Percentiles rank a stretch among this genome's conserved stretches.
phyloP scores from a whole-genome alignment of 1,140 invertebrate genomes.

The Lethrus apterus region DNA sequence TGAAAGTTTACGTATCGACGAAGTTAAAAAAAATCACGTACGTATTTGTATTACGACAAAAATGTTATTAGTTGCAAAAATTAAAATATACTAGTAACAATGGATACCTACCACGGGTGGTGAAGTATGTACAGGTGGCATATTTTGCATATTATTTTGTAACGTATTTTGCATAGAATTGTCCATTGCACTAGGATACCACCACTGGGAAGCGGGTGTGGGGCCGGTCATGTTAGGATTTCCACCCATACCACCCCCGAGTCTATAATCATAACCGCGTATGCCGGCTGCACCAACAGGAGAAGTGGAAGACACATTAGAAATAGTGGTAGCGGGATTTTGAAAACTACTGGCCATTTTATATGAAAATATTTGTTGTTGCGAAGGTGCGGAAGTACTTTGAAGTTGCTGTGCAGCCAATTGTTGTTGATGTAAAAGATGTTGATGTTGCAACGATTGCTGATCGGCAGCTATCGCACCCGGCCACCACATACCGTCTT shows the following conservation, averaged over 20 bases:
- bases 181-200: slow-evolving; percentile 49
- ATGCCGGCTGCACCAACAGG: slow-evolving; percentile 36
- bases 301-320: slow-evolving; percentile 43
- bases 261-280: slow-evolving; percentile 53
- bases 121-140: slow-evolving; percentile 39
- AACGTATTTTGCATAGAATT: slow-evolving; percentile 35
- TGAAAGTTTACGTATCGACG: too few relatives aligned
- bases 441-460: slow-evolving; percentile 46
- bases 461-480: slow-evolving; percentile 45
- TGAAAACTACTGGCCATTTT: slow-evolving; percentile 77
- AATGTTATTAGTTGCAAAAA: too few relatives aligned
- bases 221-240: slow-evolving; percentile 42
- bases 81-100: too few relatives aligned
- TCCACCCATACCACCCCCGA: slow-evolving; percentile 44
- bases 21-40: too few relatives aligned
- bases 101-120: slow-evolving; percentile 34
- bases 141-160: slow-evolving; percentile 39
- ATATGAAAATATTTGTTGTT: slow-evolving; percentile 72
- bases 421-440: slow-evolving; percentile 33
- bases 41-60: too few relatives aligned
- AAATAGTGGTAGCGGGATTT: slow-evolving; percentile 52
- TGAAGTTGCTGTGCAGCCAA: slow-evolving; percentile 36
- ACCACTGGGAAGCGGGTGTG: slow-evolving; percentile 57
- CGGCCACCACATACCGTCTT: slow-evolving; percentile 55
- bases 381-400: slow-evolving; percentile 51